Evolutionary conservation across 2,888 invertebrate genomes (phyloP).

Genomic region (Lasius platythorax): DNA sequence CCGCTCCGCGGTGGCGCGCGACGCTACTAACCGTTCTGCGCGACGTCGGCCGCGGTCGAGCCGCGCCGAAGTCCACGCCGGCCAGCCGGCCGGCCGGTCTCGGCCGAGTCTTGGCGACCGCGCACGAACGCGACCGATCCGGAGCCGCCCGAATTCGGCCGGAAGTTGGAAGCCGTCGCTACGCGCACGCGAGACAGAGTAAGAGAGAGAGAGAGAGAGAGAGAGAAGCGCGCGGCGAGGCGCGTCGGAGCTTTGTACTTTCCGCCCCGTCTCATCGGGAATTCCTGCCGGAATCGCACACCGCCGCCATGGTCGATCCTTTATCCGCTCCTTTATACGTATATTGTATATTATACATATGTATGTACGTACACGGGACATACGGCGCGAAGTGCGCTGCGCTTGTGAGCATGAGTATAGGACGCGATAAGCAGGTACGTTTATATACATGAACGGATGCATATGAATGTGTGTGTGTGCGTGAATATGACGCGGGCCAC

Average conservation of each 20-base stretch:
- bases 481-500: constrained; percentile 27
- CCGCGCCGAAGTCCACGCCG: constrained; percentile 7
- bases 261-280: constrained; percentile 79
- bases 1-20: constrained; percentile 64
- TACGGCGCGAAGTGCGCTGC: neutral
- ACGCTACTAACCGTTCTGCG: constrained; percentile 76
- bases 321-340: constrained; percentile 27
- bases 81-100: constrained; percentile 40
- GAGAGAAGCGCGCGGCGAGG: constrained; percentile 60
- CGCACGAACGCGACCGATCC: constrained; percentile 74
- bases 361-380: too few species aligned
- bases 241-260: constrained; percentile 79
- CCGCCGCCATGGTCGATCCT: constrained; percentile 52
- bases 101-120: constrained; percentile 75
- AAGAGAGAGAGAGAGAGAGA: constrained; percentile 5
- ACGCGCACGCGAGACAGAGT: neutral
- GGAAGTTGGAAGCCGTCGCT: constrained; percentile 73
- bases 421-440: constrained; percentile 5
- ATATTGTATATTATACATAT: neutral
- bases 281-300: constrained; percentile 74
- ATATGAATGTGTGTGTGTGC: neutral
- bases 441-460: neutral
- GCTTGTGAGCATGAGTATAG: neutral
- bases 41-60: constrained; percentile 63
- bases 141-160: constrained; percentile 78